Conservation (phyloP, 2,797 vertebrate genomes). For the Phoeniculus purpureus region DNA sequence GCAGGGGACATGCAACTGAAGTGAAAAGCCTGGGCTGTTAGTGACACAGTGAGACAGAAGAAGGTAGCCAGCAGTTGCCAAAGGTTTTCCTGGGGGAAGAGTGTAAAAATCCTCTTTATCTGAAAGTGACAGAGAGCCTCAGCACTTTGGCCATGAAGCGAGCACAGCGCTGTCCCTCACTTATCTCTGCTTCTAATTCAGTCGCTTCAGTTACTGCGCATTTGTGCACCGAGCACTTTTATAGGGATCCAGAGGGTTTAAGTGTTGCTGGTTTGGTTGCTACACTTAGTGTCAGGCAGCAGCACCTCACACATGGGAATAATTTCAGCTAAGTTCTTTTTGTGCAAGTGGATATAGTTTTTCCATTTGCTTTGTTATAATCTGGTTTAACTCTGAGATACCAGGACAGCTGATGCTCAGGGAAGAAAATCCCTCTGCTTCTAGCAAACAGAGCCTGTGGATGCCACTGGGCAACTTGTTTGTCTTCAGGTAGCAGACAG, state of each 20-base stretch:
- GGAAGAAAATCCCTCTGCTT: neutral
- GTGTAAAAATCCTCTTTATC: conserved; percentile 48
- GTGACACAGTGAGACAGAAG: neutral
- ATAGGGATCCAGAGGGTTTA: conserved; percentile 57
- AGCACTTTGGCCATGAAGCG: conserved; percentile 26
- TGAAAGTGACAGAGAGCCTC: conserved; percentile 43
- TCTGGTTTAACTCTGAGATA: conserved; percentile 14
- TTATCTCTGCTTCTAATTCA: conserved; percentile 68
- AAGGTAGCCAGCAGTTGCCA: conserved; percentile 31
- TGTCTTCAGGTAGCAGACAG: neutral
- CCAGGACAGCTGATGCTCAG: neutral
- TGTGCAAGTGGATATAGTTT: conserved; percentile 26
- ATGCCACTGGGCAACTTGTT: neutral
- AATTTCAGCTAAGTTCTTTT: conserved; percentile 51
- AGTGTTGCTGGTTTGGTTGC: conserved; percentile 61
- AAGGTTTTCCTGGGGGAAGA: conserved; percentile 25
- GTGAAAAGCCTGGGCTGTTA: neutral
- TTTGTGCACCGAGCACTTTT: conserved; percentile 57
- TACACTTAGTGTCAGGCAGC: conserved; percentile 59
- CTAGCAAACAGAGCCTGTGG: neutral
- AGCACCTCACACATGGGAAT: conserved; percentile 62
- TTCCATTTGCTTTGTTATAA: conserved; percentile 56
- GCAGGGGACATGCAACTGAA: neutral
- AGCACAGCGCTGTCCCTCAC: conserved; percentile 18
- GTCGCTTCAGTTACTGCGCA: conserved; percentile 41